phyloP scores from a whole-genome alignment of 2,888 invertebrate species.

The Standfussiana lucernea region DNA sequence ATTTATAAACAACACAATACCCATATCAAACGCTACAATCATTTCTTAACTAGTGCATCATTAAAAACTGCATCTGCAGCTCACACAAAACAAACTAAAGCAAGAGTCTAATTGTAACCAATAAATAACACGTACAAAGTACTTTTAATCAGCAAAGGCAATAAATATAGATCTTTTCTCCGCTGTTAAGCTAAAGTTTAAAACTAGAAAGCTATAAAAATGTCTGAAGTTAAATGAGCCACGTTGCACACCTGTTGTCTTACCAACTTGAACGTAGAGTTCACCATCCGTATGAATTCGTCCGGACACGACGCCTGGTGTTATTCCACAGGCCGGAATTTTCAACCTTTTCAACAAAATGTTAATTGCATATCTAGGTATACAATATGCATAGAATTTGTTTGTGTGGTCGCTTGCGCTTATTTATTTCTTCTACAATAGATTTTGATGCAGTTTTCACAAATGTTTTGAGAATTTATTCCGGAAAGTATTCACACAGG shows the following conservation, averaged over 20 bases:
- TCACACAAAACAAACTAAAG: neutral
- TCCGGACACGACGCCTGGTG: neutral
- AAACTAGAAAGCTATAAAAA: conserved; percentile 69
- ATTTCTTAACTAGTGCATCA: neutral
- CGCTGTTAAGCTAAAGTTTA: conserved; percentile 47
- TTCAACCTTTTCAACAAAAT: neutral
- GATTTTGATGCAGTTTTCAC: neutral
- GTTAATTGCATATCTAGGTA: neutral
- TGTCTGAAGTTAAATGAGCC: conserved; percentile 74
- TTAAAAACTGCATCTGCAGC: neutral
- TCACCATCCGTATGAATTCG: conserved; percentile 10
- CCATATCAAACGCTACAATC: neutral
- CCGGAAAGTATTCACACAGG: neutral
- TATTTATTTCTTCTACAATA: neutral
- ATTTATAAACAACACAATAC: neutral
- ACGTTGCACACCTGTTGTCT: conserved; percentile 73
- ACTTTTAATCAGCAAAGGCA: conserved; percentile 53
- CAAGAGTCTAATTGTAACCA: neutral
- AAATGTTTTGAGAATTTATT: neutral
- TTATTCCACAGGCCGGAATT: neutral
- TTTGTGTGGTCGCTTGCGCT: neutral
- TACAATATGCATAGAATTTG: neutral
- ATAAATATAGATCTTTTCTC: conserved; percentile 60
- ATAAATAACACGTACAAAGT: conserved; percentile 44
- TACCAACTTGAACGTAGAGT: conserved; percentile 32